Evolutionary conservation across 2,888 invertebrate species (phyloP).

Genomic region (Pachliopta kotzebuea): DNA sequence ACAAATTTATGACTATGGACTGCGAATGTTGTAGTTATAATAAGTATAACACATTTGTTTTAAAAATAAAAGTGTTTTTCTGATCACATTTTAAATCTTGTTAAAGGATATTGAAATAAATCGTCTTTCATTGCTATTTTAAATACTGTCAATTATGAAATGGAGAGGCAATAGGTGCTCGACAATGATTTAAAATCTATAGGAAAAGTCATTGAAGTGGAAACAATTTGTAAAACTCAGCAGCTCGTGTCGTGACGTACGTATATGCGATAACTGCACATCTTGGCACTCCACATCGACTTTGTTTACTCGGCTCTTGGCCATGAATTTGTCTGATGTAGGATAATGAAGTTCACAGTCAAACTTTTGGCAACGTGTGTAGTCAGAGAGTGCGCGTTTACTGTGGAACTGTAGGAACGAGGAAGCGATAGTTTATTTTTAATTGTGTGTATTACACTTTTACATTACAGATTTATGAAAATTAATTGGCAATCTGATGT

Average conservation of each 20-base stretch:
- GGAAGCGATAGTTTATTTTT: constrained; percentile 21
- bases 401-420: constrained; percentile 12
- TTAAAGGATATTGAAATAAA: too few species aligned
- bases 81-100: too few species aligned
- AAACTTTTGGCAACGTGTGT: constrained; percentile 30
- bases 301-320: constrained; percentile 60
- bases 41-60: too few species aligned
- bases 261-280: constrained; percentile 46
- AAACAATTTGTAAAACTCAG: constrained; percentile 32
- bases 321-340: constrained; percentile 51
- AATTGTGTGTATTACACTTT: too few species aligned
- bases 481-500: too few species aligned
- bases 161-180: neutral
- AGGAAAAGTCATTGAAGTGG: constrained; percentile 30
- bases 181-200: neutral
- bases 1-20: too few species aligned
- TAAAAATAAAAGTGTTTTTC: too few species aligned
- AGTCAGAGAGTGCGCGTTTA: constrained; percentile 12
- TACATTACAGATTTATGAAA: too few species aligned
- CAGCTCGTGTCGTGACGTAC: constrained; percentile 47
- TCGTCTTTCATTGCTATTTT: neutral
- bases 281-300: constrained; percentile 51
- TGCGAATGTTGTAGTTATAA: too few species aligned
- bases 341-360: constrained; percentile 57
- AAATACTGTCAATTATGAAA: neutral